phyloP scores from a whole-genome alignment of 1,140 invertebrate genomes.

The Temnothorax curvispinosus region DNA sequence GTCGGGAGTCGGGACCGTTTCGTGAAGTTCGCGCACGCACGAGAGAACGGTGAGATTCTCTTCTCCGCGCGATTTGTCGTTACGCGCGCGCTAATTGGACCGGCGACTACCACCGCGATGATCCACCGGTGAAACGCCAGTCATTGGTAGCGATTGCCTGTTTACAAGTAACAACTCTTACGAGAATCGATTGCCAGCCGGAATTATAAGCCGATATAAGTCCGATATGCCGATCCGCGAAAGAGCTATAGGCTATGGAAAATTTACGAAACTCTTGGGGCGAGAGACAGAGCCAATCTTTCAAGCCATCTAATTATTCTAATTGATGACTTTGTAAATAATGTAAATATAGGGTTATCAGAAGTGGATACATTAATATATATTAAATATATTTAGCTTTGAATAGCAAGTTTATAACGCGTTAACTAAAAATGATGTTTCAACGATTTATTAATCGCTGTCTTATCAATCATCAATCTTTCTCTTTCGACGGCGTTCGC shows the following conservation, averaged over 20 bases:
- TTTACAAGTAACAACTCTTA: not conserved
- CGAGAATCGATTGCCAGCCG: conserved; percentile 11
- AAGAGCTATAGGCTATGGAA: not conserved
- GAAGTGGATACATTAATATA: not conserved
- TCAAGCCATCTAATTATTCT: not conserved
- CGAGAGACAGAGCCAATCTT: not conserved
- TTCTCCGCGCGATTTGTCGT: conserved; percentile 21
- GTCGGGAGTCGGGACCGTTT: conserved; percentile 40
- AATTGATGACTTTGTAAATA: not conserved
- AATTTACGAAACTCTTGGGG: not conserved
- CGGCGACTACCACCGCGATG: not conserved
- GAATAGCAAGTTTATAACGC: too few species aligned
- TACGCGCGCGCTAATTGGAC: conserved; percentile 25
- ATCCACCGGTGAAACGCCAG: not conserved
- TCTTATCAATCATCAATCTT: conserved; percentile 14
- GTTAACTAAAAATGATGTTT: not conserved
- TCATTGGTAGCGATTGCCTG: not conserved
- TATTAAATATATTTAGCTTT: not conserved
- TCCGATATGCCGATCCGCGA: not conserved
- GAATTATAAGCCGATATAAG: not conserved
- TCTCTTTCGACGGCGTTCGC: not conserved
- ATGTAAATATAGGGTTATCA: too few species aligned
- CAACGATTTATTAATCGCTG: not conserved
- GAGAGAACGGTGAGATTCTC: not conserved
- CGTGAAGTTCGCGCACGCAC: conserved; percentile 29